Percentiles rank a stretch among this genome's conserved stretches.
These are phyloP conservation scores for Seriola aureovittata DNA, from an alignment of 2,113 vertebrate species.

Conservation along the genomic window DNA sequence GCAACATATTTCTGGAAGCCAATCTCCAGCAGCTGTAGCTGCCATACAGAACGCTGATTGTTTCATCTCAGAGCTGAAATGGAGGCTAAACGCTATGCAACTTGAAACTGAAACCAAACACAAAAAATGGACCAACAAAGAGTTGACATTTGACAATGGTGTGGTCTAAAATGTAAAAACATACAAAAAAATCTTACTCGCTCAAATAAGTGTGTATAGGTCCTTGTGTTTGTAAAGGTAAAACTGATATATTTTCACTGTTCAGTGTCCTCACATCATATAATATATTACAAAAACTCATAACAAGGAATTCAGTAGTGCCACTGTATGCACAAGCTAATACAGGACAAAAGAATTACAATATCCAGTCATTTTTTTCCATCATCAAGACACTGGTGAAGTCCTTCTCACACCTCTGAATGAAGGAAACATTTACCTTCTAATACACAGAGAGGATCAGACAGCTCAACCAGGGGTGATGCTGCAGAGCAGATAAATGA, in stretches of 20 bases:
- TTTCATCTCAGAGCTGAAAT: constrained; percentile 27
- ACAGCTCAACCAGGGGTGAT: constrained; percentile 23
- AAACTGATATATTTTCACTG: not conserved
- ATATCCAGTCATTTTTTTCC: not conserved
- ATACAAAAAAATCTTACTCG: not conserved
- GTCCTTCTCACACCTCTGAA: constrained; percentile 1
- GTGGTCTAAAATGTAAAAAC: not conserved
- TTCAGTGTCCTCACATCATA: not conserved
- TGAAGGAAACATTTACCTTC: constrained; percentile 15
- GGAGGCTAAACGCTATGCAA: constrained; percentile 15
- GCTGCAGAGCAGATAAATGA: constrained; percentile 38
- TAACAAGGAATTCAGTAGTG: not conserved
- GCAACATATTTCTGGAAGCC: constrained; percentile 18
- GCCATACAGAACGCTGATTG: constrained; percentile 21
- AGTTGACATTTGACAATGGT: not conserved
- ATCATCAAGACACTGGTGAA: constrained; percentile 7
- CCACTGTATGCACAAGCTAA: not conserved
- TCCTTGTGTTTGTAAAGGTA: not conserved
- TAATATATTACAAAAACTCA: not conserved
- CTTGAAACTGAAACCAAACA: not conserved
- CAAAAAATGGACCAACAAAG: not conserved
- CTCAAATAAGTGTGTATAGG: not conserved
- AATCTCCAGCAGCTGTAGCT: not conserved
- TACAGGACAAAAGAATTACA: not conserved
- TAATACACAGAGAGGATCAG: constrained; percentile 6